Percentiles rank a stretch among this genome's conserved stretches.
Evolutionary conservation across 2,888 invertebrate genomes (phyloP).

Genomic region (Drosophila stalkeri): DNA sequence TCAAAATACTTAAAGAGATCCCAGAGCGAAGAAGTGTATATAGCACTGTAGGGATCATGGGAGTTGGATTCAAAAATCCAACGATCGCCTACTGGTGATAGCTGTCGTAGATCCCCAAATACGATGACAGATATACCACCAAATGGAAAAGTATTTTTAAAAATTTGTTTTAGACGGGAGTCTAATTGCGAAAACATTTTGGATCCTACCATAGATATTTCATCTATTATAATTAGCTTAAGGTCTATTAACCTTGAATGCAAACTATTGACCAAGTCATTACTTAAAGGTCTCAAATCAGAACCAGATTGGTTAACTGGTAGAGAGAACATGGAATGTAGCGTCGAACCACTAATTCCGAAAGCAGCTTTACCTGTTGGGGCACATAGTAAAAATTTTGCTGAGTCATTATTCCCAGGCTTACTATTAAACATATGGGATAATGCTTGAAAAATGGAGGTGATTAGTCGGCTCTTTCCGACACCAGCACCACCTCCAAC

Average conservation of each 20-base stretch:
- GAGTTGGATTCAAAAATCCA: neutral
- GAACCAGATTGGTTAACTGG: too few relatives aligned
- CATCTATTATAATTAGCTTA: too few relatives aligned
- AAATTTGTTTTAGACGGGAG: neutral
- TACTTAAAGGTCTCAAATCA: too few relatives aligned
- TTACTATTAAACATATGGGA: neutral
- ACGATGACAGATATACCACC: constrained; percentile 1
- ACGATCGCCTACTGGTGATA: neutral
- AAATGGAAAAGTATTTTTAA: neutral
- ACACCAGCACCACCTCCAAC: too few relatives aligned
- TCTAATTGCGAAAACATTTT: too few relatives aligned
- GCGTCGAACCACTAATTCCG: too few relatives aligned
- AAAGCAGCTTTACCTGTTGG: too few relatives aligned
- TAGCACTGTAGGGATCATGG: neutral
- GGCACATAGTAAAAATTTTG: too few relatives aligned
- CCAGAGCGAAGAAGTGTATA: neutral
- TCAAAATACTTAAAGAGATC: neutral
- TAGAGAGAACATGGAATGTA: too few relatives aligned
- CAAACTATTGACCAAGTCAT: too few relatives aligned
- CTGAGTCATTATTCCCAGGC: too few relatives aligned
- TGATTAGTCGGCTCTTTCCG: neutral
- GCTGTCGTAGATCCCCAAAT: neutral
- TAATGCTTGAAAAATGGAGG: constrained; percentile 2
- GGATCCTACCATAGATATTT: neutral
- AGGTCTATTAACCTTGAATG: too few relatives aligned